Evolutionary conservation across 1,140 invertebrate species (phyloP).

Genomic region (Callitettix versicolor): DNA sequence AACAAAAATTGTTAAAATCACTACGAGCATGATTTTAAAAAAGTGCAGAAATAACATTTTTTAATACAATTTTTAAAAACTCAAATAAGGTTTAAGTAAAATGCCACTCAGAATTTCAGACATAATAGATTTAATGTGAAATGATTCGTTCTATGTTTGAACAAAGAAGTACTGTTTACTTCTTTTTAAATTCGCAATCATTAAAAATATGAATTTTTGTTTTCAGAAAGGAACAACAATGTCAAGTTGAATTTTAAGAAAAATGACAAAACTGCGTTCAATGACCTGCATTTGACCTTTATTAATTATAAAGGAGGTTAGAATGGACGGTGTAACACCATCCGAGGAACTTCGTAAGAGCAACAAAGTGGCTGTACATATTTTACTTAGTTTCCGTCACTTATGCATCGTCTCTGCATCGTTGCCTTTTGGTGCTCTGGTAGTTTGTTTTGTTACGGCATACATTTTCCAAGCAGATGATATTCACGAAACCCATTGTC

Average conservation of each 20-base stretch:
- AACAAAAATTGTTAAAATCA: too few species aligned
- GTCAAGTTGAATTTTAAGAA: not conserved
- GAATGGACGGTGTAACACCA: not conserved
- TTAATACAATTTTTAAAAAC: too few species aligned
- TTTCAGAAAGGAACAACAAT: not conserved
- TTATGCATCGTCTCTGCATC: constrained; percentile 69
- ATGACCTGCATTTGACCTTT: not conserved
- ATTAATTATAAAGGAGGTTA: too few species aligned
- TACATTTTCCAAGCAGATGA: constrained; percentile 82
- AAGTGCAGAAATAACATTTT: too few species aligned
- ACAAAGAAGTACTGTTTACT: not conserved
- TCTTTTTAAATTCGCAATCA: not conserved
- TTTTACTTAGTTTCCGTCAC: constrained; percentile 46
- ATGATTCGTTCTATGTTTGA: not conserved
- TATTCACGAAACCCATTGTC: constrained; percentile 85
- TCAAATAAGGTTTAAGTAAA: too few species aligned
- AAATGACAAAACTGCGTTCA: not conserved
- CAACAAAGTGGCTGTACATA: constrained; percentile 29
- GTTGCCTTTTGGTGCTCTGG: constrained; percentile 65
- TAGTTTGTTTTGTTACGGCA: constrained; percentile 76
- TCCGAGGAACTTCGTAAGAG: not conserved
- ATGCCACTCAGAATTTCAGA: not conserved
- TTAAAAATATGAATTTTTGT: not conserved
- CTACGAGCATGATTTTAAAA: too few species aligned
- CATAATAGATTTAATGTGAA: not conserved